phyloP scores from a whole-genome alignment of 2,797 vertebrate genomes.

The Coregonus sp. region DNA sequence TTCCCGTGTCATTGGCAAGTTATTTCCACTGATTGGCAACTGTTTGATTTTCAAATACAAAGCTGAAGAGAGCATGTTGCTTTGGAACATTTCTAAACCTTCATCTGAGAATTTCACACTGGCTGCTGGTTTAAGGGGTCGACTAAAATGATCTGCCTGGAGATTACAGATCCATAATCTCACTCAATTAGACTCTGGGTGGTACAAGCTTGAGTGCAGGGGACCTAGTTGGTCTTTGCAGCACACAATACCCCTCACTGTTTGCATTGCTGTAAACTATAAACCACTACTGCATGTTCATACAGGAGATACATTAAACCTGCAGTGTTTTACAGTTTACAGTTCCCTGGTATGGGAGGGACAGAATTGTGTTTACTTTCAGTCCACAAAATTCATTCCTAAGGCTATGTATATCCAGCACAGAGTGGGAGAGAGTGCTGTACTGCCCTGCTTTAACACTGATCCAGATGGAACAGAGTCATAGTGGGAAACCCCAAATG shows the following conservation, averaged over 20 bases:
- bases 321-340: neutral
- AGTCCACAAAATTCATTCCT: no score
- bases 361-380: neutral
- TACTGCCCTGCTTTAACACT: no score
- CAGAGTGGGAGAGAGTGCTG: neutral
- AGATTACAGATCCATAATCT: neutral
- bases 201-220: neutral
- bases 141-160: neutral
- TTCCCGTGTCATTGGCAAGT: neutral
- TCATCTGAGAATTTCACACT: neutral
- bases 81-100: neutral
- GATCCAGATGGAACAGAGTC: neutral
- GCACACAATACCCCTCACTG: neutral
- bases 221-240: neutral
- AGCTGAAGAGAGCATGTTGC: neutral
- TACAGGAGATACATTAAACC: neutral
- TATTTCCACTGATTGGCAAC: neutral
- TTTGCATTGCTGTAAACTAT: neutral
- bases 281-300: neutral
- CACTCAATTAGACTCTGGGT: neutral
- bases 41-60: neutral
- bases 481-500: no score
- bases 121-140: neutral
- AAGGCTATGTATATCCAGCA: neutral
- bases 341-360: neutral